These are phyloP conservation scores for Aphelenchoides avenae DNA, from an alignment of 1,140 invertebrate genomes.

Conservation along the genomic window DNA sequence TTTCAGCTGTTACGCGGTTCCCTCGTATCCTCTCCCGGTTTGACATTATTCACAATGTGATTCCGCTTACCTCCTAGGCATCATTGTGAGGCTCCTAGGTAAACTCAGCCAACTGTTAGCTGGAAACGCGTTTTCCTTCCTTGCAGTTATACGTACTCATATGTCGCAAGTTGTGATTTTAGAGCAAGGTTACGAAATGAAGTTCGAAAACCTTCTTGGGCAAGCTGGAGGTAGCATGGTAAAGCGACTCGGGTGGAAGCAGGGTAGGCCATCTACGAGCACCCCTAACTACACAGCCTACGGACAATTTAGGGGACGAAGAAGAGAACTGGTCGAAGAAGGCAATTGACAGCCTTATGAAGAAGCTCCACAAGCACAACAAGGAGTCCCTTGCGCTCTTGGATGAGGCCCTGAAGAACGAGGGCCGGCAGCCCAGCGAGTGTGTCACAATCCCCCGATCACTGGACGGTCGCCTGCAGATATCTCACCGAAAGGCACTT, in stretches of 20 bases:
- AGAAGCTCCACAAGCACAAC: conserved; percentile 70
- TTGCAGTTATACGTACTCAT: too few relatives aligned
- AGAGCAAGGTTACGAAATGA: too few relatives aligned
- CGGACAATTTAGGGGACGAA: conserved; percentile 59
- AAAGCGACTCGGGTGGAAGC: conserved; percentile 40
- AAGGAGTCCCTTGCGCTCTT: conserved; percentile 86
- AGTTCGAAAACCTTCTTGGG: conserved; percentile 20
- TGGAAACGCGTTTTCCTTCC: too few relatives aligned
- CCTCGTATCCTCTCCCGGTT: too few relatives aligned
- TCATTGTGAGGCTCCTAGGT: too few relatives aligned
- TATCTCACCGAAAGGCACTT: conserved; percentile 48
- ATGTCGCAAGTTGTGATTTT: too few relatives aligned
- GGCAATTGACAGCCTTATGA: conserved; percentile 95
- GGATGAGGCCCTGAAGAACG: conserved; percentile 74
- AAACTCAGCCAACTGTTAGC: too few relatives aligned
- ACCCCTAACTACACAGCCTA: background rate
- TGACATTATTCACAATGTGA: too few relatives aligned
- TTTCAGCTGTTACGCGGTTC: too few relatives aligned
- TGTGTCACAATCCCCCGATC: conserved; percentile 97
- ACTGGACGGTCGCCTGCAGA: conserved; percentile 78
- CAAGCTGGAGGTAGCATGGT: conserved; percentile 31
- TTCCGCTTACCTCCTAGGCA: too few relatives aligned
- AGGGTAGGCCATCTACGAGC: conserved; percentile 27
- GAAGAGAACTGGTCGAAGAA: conserved; percentile 85
- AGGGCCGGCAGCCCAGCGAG: conserved; percentile 71